Percentiles rank a stretch among this genome's conserved stretches.
Evolutionary conservation across 92 coral and sea anemone species (phyloP).

Genomic region (Zoanthus gigantus): DNA sequence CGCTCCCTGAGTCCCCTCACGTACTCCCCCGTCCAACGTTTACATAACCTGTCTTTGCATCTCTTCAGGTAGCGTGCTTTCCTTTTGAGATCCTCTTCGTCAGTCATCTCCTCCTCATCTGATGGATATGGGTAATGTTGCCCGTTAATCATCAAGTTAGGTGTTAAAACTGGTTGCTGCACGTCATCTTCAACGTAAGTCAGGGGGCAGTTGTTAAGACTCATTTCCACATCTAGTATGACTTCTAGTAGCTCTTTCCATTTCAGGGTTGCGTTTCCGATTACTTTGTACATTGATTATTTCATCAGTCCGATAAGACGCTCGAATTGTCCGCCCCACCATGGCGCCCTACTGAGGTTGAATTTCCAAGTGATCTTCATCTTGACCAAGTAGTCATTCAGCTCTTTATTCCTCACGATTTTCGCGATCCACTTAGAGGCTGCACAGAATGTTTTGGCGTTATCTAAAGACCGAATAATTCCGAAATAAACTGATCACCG

Average conservation of each 20-base stretch:
- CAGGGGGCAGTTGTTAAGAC: not conserved
- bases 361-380: not conserved
- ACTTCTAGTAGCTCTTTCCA: not conserved
- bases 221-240: not conserved
- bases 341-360: not conserved
- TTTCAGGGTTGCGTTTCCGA: not conserved
- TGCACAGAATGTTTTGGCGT: too few relatives aligned
- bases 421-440: not conserved
- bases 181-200: not conserved
- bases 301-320: not conserved
- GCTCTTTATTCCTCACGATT: not conserved
- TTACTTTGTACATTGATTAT: not conserved
- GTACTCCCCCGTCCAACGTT: not conserved
- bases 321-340: not conserved
- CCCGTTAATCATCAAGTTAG: not conserved
- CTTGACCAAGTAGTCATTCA: not conserved
- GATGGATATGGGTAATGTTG: not conserved
- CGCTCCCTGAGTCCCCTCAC: not conserved
- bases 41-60: not conserved
- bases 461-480: too few relatives aligned
- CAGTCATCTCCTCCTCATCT: not conserved
- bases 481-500: too few relatives aligned
- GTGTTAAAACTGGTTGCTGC: too few relatives aligned
- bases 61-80: not conserved
- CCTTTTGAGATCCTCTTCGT: not conserved